phyloP scores from a whole-genome alignment of 2,113 vertebrate genomes.

The Nycticebus coucang region DNA sequence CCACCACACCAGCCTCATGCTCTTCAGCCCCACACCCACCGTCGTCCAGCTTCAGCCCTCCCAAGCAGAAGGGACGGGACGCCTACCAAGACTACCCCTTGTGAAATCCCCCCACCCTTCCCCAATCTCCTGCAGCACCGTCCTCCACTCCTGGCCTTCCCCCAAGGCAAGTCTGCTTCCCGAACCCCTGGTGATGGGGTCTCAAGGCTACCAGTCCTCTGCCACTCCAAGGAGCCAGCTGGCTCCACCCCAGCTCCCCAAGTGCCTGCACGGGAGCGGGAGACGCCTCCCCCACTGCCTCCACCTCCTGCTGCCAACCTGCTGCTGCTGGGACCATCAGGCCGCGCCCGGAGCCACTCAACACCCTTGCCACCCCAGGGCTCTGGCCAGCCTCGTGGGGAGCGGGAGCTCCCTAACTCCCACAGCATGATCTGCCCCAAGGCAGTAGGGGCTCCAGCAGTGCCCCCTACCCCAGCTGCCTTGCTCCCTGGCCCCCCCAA shows the following conservation, averaged over 20 bases:
- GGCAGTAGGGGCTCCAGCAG: constrained; percentile 77
- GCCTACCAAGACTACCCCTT: constrained; percentile 84
- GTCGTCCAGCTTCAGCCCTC: constrained; percentile 74
- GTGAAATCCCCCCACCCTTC: constrained; percentile 93
- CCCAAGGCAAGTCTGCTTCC: constrained; percentile 84
- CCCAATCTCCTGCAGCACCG: constrained; percentile 95
- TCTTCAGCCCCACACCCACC: constrained; percentile 66
- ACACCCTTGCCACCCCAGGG: constrained; percentile 93
- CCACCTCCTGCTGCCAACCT: constrained; percentile 81
- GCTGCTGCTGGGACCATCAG: constrained; percentile 86
- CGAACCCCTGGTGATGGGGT: constrained; percentile 70
- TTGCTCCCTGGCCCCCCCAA: constrained; percentile 75
- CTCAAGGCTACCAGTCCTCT: constrained; percentile 84
- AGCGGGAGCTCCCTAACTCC: constrained; percentile 87
- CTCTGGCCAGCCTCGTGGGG: constrained; percentile 90
- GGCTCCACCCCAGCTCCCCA: constrained; percentile 81
- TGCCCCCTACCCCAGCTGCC: constrained; percentile 78
- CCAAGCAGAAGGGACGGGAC: constrained; percentile 75
- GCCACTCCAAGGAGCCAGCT: constrained; percentile 79
- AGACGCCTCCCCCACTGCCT: constrained; percentile 80
- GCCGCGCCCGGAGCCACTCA: constrained; percentile 93
- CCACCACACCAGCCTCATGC: constrained; percentile 62
- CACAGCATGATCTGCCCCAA: constrained; percentile 87
- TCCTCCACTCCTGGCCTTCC: constrained; percentile 92
- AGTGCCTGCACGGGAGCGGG: constrained; percentile 78